Conservation (phyloP, 2,797 vertebrate species). For the Clarias laeviceps region DNA sequence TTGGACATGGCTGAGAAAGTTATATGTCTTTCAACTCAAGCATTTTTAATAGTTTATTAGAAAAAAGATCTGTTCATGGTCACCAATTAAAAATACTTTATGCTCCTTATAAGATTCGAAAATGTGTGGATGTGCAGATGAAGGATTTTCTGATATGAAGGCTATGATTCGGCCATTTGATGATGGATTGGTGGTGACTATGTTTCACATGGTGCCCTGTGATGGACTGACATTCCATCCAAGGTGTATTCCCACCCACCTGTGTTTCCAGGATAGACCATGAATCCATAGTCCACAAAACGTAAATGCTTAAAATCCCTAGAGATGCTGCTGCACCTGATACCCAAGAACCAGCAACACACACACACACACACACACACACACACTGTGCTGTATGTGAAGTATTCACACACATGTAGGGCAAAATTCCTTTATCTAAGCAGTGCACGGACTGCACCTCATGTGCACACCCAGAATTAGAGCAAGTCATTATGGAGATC, state of each 20-base stretch:
- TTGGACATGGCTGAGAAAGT: not conserved
- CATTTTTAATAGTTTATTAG: not conserved
- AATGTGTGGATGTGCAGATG: not conserved
- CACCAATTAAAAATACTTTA: not conserved
- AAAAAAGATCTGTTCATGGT: not conserved
- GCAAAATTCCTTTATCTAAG: not conserved
- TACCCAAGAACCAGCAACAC: not conserved
- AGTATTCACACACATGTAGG: not conserved
- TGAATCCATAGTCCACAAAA: not conserved
- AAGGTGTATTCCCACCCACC: not conserved
- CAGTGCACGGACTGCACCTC: not conserved
- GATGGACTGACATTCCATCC: not conserved
- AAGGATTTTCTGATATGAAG: not conserved
- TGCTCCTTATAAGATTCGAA: not conserved
- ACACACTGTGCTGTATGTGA: not conserved
- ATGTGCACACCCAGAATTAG: not conserved
- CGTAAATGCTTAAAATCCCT: not conserved
- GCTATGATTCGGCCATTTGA: not conserved
- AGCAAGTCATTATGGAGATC: constrained; percentile 11
- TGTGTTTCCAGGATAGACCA: not conserved
- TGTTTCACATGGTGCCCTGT: not conserved
- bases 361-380: too few relatives aligned
- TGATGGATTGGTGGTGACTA: not conserved
- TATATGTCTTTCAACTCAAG: not conserved
- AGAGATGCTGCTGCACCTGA: not conserved